Evolutionary conservation across 2,113 vertebrate species (phyloP).

Genomic region (Rhea pennata): DNA sequence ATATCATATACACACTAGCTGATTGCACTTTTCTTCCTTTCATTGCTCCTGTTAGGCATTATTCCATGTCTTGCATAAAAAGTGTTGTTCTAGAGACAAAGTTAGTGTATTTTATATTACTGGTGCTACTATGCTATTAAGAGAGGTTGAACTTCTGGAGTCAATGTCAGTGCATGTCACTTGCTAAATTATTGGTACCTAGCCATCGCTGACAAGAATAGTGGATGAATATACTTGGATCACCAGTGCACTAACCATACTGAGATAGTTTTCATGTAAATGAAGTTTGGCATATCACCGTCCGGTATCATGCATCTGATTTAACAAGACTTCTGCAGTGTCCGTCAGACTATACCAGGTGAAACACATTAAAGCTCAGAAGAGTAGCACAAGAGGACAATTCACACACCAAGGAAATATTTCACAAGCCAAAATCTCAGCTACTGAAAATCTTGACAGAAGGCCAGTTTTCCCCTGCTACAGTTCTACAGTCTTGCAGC

Average conservation of each 20-base stretch:
- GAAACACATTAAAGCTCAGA: neutral
- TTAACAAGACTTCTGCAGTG: neutral
- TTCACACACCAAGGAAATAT: neutral
- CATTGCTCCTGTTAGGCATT: conserved; percentile 47
- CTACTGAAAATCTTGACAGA: neutral
- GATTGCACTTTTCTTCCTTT: conserved; percentile 62
- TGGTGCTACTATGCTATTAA: neutral
- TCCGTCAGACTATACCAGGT: neutral
- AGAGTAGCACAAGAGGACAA: neutral
- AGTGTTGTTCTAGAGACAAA: conserved; percentile 42
- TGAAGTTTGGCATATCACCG: conserved; percentile 11
- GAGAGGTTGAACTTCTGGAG: conserved; percentile 46
- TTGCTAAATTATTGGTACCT: conserved; percentile 28
- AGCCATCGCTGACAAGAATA: conserved; percentile 18
- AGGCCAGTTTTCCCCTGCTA: neutral
- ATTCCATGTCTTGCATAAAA: conserved; percentile 65
- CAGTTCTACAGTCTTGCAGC: neutral
- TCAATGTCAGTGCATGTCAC: conserved; percentile 26
- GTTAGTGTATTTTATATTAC: conserved; percentile 4
- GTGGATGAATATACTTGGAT: neutral
- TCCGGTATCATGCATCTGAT: neutral
- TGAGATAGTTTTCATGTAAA: conserved; percentile 59
- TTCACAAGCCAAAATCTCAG: neutral
- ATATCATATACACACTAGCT: conserved; percentile 52
- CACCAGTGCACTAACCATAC: neutral